Conservation (phyloP, 1,140 invertebrate genomes). For the Halyomorpha halys region DNA sequence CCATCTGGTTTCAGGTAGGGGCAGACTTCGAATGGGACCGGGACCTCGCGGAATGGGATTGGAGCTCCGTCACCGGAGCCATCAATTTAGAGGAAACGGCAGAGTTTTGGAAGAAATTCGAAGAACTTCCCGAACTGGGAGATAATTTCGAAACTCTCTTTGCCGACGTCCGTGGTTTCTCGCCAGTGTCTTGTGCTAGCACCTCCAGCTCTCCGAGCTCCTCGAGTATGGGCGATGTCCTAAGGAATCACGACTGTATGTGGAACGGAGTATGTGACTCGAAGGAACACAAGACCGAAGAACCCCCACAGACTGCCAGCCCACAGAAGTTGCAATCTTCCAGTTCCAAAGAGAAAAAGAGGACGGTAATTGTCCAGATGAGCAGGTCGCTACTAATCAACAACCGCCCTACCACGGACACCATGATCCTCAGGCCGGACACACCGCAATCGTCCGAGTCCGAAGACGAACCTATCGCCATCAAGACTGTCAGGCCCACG, state of each 20-base stretch:
- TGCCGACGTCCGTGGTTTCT: constrained; percentile 20
- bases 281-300: constrained; percentile 35
- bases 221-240: constrained; percentile 32
- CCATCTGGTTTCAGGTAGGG: background rate
- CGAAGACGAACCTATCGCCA: constrained; percentile 13
- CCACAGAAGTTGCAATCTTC: background rate
- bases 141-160: constrained; percentile 33
- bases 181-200: too few species aligned
- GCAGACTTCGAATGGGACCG: constrained; percentile 18
- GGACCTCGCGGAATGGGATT: constrained; percentile 18
- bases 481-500: constrained; percentile 33
- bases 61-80: background rate
- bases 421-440: constrained; percentile 19
- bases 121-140: constrained; percentile 37
- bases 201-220: background rate
- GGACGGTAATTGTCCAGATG: background rate
- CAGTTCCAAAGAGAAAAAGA: background rate
- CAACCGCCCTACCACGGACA: constrained; percentile 32
- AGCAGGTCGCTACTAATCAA: constrained; percentile 35
- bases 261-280: constrained; percentile 50
- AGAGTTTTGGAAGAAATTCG: constrained; percentile 46
- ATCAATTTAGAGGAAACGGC: constrained; percentile 34
- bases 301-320: background rate
- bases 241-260: constrained; percentile 54
- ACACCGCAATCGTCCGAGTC: constrained; percentile 26